phyloP scores from a whole-genome alignment of 2,888 invertebrate genomes.

The Phengaris alcon region DNA sequence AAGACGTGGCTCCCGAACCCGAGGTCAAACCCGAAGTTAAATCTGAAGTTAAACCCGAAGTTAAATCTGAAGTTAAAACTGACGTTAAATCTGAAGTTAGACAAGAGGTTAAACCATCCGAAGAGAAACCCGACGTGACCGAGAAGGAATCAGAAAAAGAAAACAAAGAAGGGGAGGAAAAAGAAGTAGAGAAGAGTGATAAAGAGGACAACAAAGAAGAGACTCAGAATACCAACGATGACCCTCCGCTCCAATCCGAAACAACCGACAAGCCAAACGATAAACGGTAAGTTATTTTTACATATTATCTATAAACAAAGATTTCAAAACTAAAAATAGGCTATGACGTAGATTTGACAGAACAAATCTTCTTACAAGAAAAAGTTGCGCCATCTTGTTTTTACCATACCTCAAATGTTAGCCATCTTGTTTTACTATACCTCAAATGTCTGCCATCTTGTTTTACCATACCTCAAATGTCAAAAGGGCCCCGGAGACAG shows the following conservation, averaged over 20 bases:
- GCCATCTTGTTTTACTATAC: too few species aligned
- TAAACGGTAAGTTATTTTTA: conserved; percentile 54
- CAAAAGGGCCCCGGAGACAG: too few species aligned
- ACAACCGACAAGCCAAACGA: conserved; percentile 59
- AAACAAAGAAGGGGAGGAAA: conserved; percentile 30
- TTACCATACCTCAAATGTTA: too few species aligned
- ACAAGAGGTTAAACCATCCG: conserved; percentile 23
- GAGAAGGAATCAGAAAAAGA: conserved; percentile 31
- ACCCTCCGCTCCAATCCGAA: conserved; percentile 65
- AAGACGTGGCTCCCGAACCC: background rate
- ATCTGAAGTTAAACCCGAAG: too few species aligned
- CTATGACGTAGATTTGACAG: too few species aligned
- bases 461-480: too few species aligned
- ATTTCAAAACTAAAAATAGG: too few species aligned
- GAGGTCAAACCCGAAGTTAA: background rate
- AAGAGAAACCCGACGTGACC: conserved; percentile 30
- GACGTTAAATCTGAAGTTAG: conserved; percentile 18
- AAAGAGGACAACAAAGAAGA: conserved; percentile 34
- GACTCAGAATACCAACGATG: conserved; percentile 53
- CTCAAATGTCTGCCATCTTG: too few species aligned
- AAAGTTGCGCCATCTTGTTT: too few species aligned
- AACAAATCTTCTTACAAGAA: too few species aligned
- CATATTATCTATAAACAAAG: too few species aligned
- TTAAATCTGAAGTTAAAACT: background rate
- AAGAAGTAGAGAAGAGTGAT: conserved; percentile 32